Conservation (phyloP, 2,888 invertebrate genomes). For the Plusia festucae region DNA sequence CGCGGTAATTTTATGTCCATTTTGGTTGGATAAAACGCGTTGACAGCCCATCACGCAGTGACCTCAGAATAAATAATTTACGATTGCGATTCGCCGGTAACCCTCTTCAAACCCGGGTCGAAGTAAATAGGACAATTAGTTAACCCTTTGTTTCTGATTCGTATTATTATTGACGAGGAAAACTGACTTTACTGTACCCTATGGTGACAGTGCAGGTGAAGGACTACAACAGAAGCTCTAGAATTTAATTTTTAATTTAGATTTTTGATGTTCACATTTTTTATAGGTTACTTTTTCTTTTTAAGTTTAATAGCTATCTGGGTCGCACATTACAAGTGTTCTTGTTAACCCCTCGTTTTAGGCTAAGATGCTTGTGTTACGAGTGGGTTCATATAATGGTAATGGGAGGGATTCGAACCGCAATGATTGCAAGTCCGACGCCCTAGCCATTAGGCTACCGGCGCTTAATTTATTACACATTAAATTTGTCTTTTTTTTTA, state of each 20-base stretch:
- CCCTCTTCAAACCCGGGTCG: slow-evolving; percentile 76
- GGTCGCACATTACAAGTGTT: too few species aligned
- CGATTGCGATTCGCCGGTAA: slow-evolving; percentile 63
- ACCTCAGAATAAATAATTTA: slow-evolving; percentile 79
- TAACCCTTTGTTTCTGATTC: slow-evolving; percentile 73
- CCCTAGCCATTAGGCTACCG: too few species aligned
- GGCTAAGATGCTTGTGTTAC: too few species aligned
- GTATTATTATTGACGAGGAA: slow-evolving; percentile 81
- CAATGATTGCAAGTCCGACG: too few species aligned
- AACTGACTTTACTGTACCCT: slow-evolving; percentile 59
- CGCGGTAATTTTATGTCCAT: slow-evolving; percentile 25
- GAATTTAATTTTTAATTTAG: not conserved
- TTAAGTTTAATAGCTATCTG: too few species aligned
- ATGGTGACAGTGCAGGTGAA: slow-evolving; percentile 19
- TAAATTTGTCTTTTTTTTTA: too few species aligned
- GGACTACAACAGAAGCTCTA: slow-evolving; percentile 18
- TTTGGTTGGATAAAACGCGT: slow-evolving; percentile 41
- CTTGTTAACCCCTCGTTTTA: too few species aligned
- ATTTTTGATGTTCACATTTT: too few species aligned
- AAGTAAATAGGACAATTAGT: slow-evolving; percentile 86
- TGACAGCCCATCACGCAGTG: slow-evolving; percentile 58
- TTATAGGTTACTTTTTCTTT: too few species aligned
- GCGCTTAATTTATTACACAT: too few species aligned
- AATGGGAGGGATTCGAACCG: too few species aligned
- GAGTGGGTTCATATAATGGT: too few species aligned